Evolutionary conservation across 1,140 invertebrate species (phyloP), one percentile per base, ranked within the genome.

Genomic region (Heliothis virescens): DNA sequence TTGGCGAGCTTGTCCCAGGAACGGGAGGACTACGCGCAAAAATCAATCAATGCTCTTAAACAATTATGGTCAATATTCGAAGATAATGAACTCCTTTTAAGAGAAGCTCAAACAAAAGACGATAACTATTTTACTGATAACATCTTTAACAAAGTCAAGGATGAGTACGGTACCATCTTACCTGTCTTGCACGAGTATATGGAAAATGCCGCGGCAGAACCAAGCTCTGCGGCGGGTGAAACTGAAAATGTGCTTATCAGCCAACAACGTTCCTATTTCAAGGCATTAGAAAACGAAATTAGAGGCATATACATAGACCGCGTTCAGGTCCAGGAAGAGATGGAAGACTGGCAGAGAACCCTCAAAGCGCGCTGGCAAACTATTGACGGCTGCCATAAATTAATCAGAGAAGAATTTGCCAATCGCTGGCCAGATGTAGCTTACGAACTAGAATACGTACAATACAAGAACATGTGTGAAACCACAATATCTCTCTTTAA

Each of bases 401-500:
- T 3, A 11, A 63, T 63, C 60, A 41, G 60, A 34, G 34, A 41
- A 2, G n/a, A 47, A 34, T 63, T n/a, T 10, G 5, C 15, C 7
- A 15, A 16, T 7, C 21, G 41, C 41, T 67, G 41, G 63, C 63
- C 63, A 7, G 63, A 67, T 15, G 41, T 67, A 47, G 3, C 18
- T 11, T 67, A 67, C 41, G 63, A 67, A 50, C 63, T 67, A 1
- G 47, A 21, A 2, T 67, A 50, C 11, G n/a, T 67, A 4, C 41
- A 13, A 9, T 26, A 50, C 16, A 67, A 67, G 12, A 67, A 67
- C 11, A 67, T 67, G 63, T 67, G 50, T 9, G 63, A 67, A 13
- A 67, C 63, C 0, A 67, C 63, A 26, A 15, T 48, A 11, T 67
- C 63, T 2, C 18, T 67, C 16, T 50, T 67, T 21, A 67, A 67